Evolutionary conservation across 2,888 invertebrate genomes (phyloP).

Genomic region (Campoplex nolae): DNA sequence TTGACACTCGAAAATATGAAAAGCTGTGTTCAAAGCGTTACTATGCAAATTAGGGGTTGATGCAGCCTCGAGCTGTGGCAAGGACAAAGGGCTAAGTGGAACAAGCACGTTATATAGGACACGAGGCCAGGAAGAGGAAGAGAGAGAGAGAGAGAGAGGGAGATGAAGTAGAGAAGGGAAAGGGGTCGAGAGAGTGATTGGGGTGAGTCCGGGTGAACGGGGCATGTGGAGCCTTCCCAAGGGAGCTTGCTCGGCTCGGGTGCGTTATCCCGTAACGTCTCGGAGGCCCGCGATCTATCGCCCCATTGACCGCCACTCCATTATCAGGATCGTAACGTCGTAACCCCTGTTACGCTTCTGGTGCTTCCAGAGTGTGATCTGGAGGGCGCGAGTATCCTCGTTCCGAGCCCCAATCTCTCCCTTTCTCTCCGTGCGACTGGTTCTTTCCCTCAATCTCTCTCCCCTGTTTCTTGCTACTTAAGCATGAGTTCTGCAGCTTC

Average conservation of each 20-base stretch:
- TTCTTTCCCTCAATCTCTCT: conserved; percentile 35
- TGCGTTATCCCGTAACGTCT: conserved; percentile 74
- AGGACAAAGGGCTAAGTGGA: conserved; percentile 7
- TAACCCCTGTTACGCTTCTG: conserved; percentile 71
- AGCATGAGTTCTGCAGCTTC: not conserved
- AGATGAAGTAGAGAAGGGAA: conserved; percentile 9
- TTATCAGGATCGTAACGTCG: conserved; percentile 80
- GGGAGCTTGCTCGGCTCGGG: conserved; percentile 75
- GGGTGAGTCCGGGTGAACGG: conserved; percentile 33
- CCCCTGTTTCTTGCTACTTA: not conserved
- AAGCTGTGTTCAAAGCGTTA: not conserved
- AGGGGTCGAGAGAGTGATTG: conserved; percentile 32
- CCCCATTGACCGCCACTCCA: conserved; percentile 81
- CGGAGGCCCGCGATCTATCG: conserved; percentile 77
- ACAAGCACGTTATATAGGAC: conserved; percentile 22
- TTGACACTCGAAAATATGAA: conserved; percentile 9
- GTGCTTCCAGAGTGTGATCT: conserved; percentile 43
- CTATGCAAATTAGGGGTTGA: conserved; percentile 13
- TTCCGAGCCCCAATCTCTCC: conserved; percentile 25
- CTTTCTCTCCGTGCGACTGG: not conserved
- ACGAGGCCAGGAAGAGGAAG: not conserved
- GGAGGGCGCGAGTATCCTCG: conserved; percentile 41
- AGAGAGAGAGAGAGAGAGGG: conserved; percentile 22
- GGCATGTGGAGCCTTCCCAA: conserved; percentile 70
- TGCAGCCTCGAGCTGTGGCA: conserved; percentile 19